Evolutionary conservation across 2,888 invertebrate genomes (phyloP).

Genomic region (Acrobasis suavella): DNA sequence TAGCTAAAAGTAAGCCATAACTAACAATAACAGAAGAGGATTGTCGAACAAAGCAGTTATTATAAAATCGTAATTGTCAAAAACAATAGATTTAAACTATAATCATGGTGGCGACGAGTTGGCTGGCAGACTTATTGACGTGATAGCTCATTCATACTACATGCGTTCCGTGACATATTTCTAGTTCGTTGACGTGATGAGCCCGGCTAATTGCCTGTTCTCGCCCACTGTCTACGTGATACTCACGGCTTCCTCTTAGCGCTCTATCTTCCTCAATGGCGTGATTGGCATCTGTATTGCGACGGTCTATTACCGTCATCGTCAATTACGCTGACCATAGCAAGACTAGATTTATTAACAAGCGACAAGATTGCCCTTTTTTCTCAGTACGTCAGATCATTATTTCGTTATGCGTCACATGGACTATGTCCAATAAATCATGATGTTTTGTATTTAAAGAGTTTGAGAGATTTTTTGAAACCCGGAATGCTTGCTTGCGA

Average conservation of each 20-base stretch:
- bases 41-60: conserved; percentile 10
- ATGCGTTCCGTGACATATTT: conserved; percentile 54
- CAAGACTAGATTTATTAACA: conserved; percentile 38
- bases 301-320: too few relatives aligned
- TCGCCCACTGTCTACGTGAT: conserved; percentile 61
- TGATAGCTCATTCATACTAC: conserved; percentile 47
- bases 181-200: conserved; percentile 59
- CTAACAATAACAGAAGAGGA: background rate
- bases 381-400: conserved; percentile 25
- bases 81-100: conserved; percentile 49
- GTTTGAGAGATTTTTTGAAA: conserved; percentile 20
- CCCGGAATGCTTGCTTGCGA: conserved; percentile 72
- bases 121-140: conserved; percentile 51
- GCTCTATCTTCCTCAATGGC: conserved; percentile 48
- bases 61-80: conserved; percentile 29
- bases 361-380: conserved; percentile 3
- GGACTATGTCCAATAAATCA: conserved; percentile 34
- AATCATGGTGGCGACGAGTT: conserved; percentile 46
- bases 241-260: conserved; percentile 49
- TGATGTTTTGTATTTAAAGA: conserved; percentile 17
- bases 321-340: conserved; percentile 35
- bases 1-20: conserved; percentile 2
- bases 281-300: conserved; percentile 59
- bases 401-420: conserved; percentile 36
- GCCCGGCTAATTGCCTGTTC: conserved; percentile 59